Conservation (phyloP, 2,113 vertebrate species). For the Macquaria ambigua region DNA sequence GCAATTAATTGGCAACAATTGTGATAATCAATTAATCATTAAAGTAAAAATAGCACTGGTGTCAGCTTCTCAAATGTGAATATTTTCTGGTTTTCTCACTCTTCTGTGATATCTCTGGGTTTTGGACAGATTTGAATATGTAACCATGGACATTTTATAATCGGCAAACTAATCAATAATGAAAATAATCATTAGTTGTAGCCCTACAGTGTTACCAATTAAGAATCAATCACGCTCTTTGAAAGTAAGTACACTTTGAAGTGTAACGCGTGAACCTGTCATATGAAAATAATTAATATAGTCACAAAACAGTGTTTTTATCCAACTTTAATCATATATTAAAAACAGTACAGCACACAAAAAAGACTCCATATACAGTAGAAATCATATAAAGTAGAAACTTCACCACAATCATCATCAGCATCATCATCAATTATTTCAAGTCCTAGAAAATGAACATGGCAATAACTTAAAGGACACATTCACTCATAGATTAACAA, state of each 20-base stretch:
- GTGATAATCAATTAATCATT: background rate
- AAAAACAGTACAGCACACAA: slow-evolving; percentile 61
- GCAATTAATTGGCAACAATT: background rate
- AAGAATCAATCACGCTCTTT: background rate
- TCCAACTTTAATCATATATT: slow-evolving; percentile 65
- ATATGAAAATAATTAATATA: background rate
- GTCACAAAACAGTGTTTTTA: background rate
- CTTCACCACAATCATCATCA: slow-evolving; percentile 14
- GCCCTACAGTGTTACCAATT: background rate
- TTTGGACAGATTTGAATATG: background rate
- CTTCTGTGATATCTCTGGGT: background rate
- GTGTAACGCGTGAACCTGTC: background rate
- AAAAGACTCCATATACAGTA: background rate
- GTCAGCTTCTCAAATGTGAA: background rate
- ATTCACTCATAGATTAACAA: slow-evolving; percentile 8
- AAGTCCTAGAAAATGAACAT: slow-evolving; percentile 19
- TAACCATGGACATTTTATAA: background rate
- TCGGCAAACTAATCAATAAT: background rate
- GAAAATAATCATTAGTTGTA: background rate
- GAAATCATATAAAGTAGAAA: slow-evolving; percentile 1
- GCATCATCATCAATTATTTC: background rate
- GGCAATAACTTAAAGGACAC: slow-evolving; percentile 61
- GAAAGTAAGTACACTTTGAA: background rate
- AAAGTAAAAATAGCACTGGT: background rate
- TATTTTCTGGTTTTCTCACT: background rate